A percentile compares a stretch with the other conserved stretches of the same genome.
Evolutionary conservation across 1,140 invertebrate genomes (phyloP).

Genomic region (Pollicipes pollicipes): DNA sequence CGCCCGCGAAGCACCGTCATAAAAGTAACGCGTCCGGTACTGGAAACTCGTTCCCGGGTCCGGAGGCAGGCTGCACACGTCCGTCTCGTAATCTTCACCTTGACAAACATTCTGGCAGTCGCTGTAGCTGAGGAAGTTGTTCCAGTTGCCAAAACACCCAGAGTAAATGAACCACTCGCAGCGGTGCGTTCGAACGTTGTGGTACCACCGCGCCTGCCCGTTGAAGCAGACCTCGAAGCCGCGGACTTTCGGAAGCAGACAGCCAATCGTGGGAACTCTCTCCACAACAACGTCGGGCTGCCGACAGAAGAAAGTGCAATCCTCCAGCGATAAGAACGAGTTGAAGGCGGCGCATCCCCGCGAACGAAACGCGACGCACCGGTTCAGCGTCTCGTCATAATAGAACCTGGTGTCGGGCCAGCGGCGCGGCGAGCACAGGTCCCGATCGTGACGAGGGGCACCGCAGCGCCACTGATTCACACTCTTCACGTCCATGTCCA

Average conservation of each 20-base stretch:
- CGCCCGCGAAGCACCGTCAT: not conserved
- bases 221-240: not conserved
- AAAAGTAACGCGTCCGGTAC: not conserved
- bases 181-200: not conserved
- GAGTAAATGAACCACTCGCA: not conserved
- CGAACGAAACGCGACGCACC: not conserved
- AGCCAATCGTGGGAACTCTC: not conserved
- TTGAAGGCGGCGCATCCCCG: not conserved
- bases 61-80: not conserved
- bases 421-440: not conserved
- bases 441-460: not conserved
- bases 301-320: not conserved
- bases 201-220: not conserved
- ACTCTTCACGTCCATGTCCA: not conserved
- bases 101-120: not conserved
- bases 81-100: not conserved
- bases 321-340: not conserved
- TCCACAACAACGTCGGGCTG: not conserved
- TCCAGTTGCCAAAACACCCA: slow-evolving; percentile 2
- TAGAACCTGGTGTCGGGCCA: not conserved
- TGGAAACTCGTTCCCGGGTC: not conserved
- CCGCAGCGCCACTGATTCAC: not conserved
- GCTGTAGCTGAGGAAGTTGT: not conserved
- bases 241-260: not conserved
- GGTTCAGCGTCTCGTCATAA: not conserved